Base-by-base conservation (phyloP, 2,113 vertebrate species). In the Pitta sordida region DNA sequence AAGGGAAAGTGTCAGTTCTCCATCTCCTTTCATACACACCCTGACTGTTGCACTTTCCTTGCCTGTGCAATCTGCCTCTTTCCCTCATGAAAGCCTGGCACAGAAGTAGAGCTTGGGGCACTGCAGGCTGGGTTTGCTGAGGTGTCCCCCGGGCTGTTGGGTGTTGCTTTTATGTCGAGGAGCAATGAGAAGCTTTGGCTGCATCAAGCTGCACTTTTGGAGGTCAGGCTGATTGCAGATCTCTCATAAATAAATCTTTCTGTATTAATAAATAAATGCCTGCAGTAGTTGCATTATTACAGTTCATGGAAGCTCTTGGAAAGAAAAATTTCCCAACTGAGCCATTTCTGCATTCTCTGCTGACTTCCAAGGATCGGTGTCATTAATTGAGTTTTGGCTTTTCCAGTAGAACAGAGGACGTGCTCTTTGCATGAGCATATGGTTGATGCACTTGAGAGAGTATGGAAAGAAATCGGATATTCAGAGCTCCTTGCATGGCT, bases 211-310 rank as follows among this genome's bases (percentile, higher is more conserved):
- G 78, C 0, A 1, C 77, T 86, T 88, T 59, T 2, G 6, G 60
- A 76, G 68, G 46, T 86, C 76, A 69, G 75, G 49, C 83, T 83
- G 85, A 83, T 67, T 93, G 90, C 75, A 87, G 49, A 34, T 71
- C 32, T 93, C 88, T 86, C 39, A 58, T 80, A 93, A 94, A 89
- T 48, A 77, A 92, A 70, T 83, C 77, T 60, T 81, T 53, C 39
- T 77, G 59, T 83, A 83, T 84, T 73, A 95, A 91, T 88, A 93
- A 86, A 88, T 69, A 91, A 93, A 75, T 41, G 67, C 64, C 59
- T 62, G 41, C 78, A 20, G 39, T 79, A 27, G 77, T 68, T 51
- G 52, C 75, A 71, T 95, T 89, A 86, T 95, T 91, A 43, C 29
- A 62, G 48, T 10, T 41, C 37, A 64, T 3, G 8, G 67, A 91